Percentiles rank a stretch among this genome's conserved stretches.
These are phyloP conservation scores for Ernsta delagoae DNA, from an alignment of 2,888 invertebrate species.

Conservation along the genomic window DNA sequence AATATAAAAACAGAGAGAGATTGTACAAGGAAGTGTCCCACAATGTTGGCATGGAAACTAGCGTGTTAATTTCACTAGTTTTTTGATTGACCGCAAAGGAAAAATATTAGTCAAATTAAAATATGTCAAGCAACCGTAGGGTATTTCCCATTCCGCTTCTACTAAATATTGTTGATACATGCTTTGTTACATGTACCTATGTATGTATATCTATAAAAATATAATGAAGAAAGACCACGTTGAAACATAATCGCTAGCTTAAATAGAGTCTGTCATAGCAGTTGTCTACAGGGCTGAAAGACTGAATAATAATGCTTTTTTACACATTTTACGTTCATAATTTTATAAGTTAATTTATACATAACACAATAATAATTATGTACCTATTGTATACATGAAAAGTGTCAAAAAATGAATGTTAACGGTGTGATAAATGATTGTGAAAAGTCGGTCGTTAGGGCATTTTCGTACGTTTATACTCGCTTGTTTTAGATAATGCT, in stretches of 20 bases:
- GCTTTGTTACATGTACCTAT: no score
- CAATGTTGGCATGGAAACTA: no score
- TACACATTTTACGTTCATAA: slow-evolving; percentile 15
- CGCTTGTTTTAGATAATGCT: slow-evolving; percentile 10
- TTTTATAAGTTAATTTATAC: slow-evolving; percentile 16
- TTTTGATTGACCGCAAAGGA: no score
- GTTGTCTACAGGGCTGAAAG: slow-evolving; percentile 26
- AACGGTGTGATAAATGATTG: slow-evolving; percentile 16
- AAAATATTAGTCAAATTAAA: no score
- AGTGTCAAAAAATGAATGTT: slow-evolving; percentile 15
- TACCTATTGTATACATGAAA: not conserved
- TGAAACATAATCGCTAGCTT: not conserved
- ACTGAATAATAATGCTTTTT: slow-evolving; percentile 22
- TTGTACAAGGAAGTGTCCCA: no score
- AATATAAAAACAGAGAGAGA: no score
- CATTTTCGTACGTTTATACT: slow-evolving; percentile 23
- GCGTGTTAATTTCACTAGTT: no score
- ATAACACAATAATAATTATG: slow-evolving; percentile 15
- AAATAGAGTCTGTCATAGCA: slow-evolving; percentile 1
- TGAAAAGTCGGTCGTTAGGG: slow-evolving; percentile 8
- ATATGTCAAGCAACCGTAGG: no score
- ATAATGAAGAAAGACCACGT: no score
- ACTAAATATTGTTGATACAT: no score
- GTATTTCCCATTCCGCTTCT: no score
- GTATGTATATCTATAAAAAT: no score